Base-by-base conservation (phyloP, 2,113 vertebrate genomes). In the Furnarius figulus region DNA sequence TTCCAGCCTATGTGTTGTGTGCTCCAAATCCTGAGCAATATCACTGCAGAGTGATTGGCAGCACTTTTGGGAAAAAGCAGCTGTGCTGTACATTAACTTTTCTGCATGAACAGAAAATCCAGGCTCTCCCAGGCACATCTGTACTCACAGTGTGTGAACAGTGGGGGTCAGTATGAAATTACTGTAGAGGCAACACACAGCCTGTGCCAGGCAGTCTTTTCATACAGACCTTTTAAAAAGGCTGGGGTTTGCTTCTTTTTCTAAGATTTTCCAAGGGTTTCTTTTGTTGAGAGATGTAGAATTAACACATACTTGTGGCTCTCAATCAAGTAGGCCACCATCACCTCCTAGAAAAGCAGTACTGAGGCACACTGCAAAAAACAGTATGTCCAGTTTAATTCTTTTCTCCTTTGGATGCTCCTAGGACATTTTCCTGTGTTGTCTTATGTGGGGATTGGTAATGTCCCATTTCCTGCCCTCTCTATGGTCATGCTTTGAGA, bases 161-260 rank as follows among this genome's bases (percentile, higher is more conserved):
- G 72, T 31, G 93, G 77, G 35, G 77, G 73, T 94, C 85, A 86
- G 55, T 88, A 35, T 77, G 68, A 94, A 93, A 33, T 92, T 88
- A 66, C 50, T 42, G 44, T 40, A 85, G 37, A 90, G 53, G 31
- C 30, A 40, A 33, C 0, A 3, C 30, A 33, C 31, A 68, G 61
- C 25, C 62, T 65, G 6, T 68, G 66, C 58, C 71, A 52, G 33
- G 33, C 35, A 85, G 15, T 35, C 92, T 72, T 81, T 72, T 37
- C 31, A n/a, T 15, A 47, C 2, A 0, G 55, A 39, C 40, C 58
- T 90, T 37, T 44, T 12, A 53, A 49, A 83, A 83, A 75, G 16
- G 21, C 17, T 27, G 17, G 2, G 1, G 2, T 59, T 84, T 77
- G 28, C 67, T 90, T 93, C 72, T 58, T 90, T 80, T 50, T 46